Percentiles rank a stretch among this genome's conserved stretches.
These are phyloP conservation scores for Spodoptera picta DNA, from an alignment of 2,888 invertebrate species.

Conservation along the genomic window DNA sequence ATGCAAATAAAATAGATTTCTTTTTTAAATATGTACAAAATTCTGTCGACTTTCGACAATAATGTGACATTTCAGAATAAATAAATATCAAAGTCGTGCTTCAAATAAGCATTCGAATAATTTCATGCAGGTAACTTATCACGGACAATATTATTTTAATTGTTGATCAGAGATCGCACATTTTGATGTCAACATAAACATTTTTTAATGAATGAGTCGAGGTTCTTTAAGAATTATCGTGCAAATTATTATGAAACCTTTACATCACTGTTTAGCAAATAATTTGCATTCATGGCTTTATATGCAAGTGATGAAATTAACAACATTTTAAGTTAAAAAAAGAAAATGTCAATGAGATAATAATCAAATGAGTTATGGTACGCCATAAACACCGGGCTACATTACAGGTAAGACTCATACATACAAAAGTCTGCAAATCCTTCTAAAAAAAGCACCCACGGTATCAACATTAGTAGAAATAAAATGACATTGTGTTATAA, in stretches of 20 bases:
- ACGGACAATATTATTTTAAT: slow-evolving; percentile 14
- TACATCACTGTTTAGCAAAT: slow-evolving; percentile 27
- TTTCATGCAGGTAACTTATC: slow-evolving; percentile 9
- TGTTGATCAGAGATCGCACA: slow-evolving; percentile 15
- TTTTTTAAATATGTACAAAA: too few relatives aligned
- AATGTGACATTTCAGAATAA: too few relatives aligned
- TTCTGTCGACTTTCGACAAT: too few relatives aligned
- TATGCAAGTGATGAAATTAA: slow-evolving; percentile 28
- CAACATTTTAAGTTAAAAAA: neutral
- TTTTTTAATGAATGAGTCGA: slow-evolving; percentile 36
- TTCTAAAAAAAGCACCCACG: too few relatives aligned
- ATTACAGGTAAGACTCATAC: too few relatives aligned
- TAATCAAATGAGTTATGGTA: neutral
- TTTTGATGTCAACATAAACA: slow-evolving; percentile 31
- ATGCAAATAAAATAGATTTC: too few relatives aligned
- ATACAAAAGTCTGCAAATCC: too few relatives aligned
- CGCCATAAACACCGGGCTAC: too few relatives aligned
- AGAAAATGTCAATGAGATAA: slow-evolving; percentile 8
- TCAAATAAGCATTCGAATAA: slow-evolving; percentile 1
- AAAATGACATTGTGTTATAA: too few relatives aligned
- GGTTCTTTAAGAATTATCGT: slow-evolving; percentile 27
- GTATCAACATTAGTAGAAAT: too few relatives aligned
- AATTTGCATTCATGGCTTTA: slow-evolving; percentile 29
- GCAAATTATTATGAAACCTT: slow-evolving; percentile 34
- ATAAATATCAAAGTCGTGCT: too few relatives aligned